Base-by-base conservation (phyloP, 2,113 vertebrate genomes). In the Acanthochromis polyacanthus region DNA sequence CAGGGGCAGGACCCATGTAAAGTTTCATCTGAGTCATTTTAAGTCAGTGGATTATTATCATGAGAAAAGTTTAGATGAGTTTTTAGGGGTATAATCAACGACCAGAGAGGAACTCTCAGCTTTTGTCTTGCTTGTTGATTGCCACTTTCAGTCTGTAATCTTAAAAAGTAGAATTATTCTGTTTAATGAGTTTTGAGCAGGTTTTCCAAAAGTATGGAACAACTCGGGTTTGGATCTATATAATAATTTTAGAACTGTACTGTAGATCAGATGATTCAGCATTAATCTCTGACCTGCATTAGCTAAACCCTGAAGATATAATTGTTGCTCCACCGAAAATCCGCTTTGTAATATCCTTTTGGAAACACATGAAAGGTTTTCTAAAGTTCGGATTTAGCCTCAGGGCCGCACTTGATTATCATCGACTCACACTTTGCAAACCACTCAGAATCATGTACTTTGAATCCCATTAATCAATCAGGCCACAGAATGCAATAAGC, bases 381-480 rank as follows among this genome's bases (percentile, higher is more conserved):
- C 46, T 14, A 4, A 70, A 55, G 38, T 71, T 71, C 0, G 8
- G 11, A 28, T 69, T 71, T 52, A 43, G 59, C 66, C 57, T 20
- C 17, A 23, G 15, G 67, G 14, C 51, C 61, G 20, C 9, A 6
- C n/a, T 60, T 68, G 9, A 72, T 50, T 48, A 69, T 72, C 11
- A 63, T 28, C 1, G 14, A 53, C 30, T 75, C 17, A 23, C 22
- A 17, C 28, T 78, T 77, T 57, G 40, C 58, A 63, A 46, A 62
- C 15, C 40, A 52, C 10, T 6, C 5, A 10, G 1, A 52, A 10
- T 3, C 56, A 3, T 30, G n/a, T 6, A 48, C 36, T 60, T 36
- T n/a, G 20, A 40, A 65, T 30, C 17, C 1, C 71, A 73, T 14
- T 78, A 38, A 82, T 72, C 20, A 30, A 22, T 53, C 11, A 38